These are phyloP conservation scores for Coleophora flavipennella DNA, from an alignment of 2,888 invertebrate genomes.

Conservation along the genomic window DNA sequence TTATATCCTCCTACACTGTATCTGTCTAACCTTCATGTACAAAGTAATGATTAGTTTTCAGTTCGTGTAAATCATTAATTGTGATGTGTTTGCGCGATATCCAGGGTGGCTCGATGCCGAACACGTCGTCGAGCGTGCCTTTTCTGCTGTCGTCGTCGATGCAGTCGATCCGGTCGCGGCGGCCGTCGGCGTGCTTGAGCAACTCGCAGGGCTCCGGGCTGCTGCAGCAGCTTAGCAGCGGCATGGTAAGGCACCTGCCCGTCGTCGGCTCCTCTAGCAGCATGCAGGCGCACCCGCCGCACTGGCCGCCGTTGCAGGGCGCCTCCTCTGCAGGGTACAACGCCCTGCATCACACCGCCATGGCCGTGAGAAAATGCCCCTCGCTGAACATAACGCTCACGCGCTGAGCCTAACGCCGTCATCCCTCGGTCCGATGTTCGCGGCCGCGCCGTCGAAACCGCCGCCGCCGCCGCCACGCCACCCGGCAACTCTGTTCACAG, in stretches of 20 bases:
- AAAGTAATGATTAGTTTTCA: constrained; percentile 14
- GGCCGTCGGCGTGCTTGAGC: constrained; percentile 78
- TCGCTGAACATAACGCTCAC: constrained; percentile 82
- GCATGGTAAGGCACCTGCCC: constrained; percentile 92
- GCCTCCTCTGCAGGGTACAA: constrained; percentile 68
- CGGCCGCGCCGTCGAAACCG: constrained; percentile 1
- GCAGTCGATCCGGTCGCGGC: constrained; percentile 79
- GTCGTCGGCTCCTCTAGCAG: constrained; percentile 75
- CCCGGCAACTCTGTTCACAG: constrained; percentile 5
- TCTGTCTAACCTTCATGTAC: constrained; percentile 9
- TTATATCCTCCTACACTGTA: too few species aligned
- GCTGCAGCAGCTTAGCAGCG: constrained; percentile 91
- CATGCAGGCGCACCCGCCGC: constrained; percentile 42
- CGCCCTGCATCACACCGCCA: constrained; percentile 64
- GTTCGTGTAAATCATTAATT: constrained; percentile 1
- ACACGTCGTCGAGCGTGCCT: constrained; percentile 90
- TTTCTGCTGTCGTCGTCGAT: constrained; percentile 80
- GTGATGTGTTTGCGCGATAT: constrained; percentile 14
- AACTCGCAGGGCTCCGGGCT: constrained; percentile 82
- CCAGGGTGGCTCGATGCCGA: constrained; percentile 92
- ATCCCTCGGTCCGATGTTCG: constrained; percentile 4
- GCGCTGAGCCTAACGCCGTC: constrained; percentile 40
- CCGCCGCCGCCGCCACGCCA: constrained; percentile 1
- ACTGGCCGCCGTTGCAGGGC: constrained; percentile 67
- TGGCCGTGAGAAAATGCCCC: constrained; percentile 81